These are phyloP conservation scores for Nothobranchius kuhntae DNA, from an alignment of 2,113 vertebrate species.

Conservation along the genomic window DNA sequence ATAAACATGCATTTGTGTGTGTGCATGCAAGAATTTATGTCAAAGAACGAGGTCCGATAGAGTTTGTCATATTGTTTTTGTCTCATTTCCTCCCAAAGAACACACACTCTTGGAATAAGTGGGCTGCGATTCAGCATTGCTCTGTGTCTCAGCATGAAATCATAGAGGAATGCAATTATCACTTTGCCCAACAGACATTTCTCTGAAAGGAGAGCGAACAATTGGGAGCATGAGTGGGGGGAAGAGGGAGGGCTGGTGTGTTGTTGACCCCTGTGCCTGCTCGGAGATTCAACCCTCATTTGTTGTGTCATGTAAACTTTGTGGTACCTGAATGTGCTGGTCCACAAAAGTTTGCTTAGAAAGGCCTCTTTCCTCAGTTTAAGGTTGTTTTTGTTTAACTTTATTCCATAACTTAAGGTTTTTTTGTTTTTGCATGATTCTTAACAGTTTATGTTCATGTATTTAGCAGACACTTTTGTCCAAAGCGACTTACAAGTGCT, in stretches of 20 bases:
- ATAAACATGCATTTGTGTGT: neutral
- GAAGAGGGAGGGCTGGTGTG: constrained; percentile 20
- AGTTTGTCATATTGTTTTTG: constrained; percentile 71
- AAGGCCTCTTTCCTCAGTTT: constrained; percentile 14
- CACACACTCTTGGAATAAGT: constrained; percentile 60
- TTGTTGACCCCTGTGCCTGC: constrained; percentile 24
- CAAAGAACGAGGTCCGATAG: constrained; percentile 47
- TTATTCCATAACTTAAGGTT: constrained; percentile 50
- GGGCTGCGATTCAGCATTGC: constrained; percentile 58
- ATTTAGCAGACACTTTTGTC: too few species aligned
- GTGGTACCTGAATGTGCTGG: constrained; percentile 22
- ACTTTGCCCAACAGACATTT: constrained; percentile 65
- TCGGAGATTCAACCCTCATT: constrained; percentile 31
- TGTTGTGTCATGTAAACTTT: constrained; percentile 25
- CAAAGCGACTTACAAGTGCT: too few species aligned
- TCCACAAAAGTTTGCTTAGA: constrained; percentile 15
- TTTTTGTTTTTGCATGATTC: constrained; percentile 61
- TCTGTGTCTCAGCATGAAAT: constrained; percentile 69
- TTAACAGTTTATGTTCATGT: neutral
- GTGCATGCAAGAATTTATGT: constrained; percentile 23
- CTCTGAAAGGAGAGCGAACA: constrained; percentile 56
- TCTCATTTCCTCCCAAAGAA: constrained; percentile 68
- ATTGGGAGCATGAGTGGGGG: constrained; percentile 40
- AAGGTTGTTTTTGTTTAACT: constrained; percentile 36
- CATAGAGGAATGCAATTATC: constrained; percentile 77